Conservation (phyloP, 2,888 invertebrate genomes). For the Alentia gelatinosa region DNA sequence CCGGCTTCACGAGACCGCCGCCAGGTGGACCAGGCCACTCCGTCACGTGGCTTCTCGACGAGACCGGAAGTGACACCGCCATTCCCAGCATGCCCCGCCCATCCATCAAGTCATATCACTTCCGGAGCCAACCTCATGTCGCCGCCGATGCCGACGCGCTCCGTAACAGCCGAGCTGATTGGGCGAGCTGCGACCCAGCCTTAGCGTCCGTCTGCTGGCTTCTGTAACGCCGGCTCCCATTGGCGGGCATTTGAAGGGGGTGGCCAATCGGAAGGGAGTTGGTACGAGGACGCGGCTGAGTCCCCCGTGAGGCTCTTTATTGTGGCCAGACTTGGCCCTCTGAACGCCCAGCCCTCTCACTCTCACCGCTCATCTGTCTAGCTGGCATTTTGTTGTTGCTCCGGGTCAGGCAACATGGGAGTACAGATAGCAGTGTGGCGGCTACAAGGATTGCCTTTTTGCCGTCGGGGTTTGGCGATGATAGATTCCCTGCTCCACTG, state of each 20-base stretch:
- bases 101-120: constrained; percentile 42
- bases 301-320: not conserved
- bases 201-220: not conserved
- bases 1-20: not conserved
- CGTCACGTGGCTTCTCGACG: not conserved
- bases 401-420: not conserved
- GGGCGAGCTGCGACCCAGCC: too few species aligned
- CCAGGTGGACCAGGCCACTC: not conserved
- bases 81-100: constrained; percentile 17
- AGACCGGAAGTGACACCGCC: not conserved
- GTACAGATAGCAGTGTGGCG: not conserved
- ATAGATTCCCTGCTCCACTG: not conserved
- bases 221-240: not conserved
- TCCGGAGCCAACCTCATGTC: not conserved
- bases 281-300: not conserved
- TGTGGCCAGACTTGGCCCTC: not conserved
- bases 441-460: not conserved
- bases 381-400: not conserved
- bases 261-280: not conserved
- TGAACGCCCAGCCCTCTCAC: not conserved
- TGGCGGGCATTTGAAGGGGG: not conserved
- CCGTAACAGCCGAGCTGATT: not conserved
- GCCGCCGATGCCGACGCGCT: not conserved
- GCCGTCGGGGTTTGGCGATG: not conserved
- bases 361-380: not conserved